These are phyloP conservation scores for Hippocampus barbouri DNA, from an alignment of 2,113 vertebrate species.

Conservation along the genomic window DNA sequence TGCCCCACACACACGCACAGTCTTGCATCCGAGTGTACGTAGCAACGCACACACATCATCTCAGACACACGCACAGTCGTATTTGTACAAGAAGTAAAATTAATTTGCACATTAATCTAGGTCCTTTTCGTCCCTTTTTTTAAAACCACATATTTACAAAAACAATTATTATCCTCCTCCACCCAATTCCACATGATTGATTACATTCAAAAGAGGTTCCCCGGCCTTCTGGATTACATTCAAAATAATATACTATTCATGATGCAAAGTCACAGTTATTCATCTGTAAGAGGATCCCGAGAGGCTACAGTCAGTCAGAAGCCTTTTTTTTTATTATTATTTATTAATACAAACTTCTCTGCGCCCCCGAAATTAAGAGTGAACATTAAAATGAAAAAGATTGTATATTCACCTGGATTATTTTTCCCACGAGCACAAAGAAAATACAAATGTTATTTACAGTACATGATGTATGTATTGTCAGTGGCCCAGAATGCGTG, in stretches of 20 bases:
- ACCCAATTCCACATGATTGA: slow-evolving; percentile 36
- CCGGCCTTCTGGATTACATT: slow-evolving; percentile 66
- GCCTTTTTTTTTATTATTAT: slow-evolving; percentile 12
- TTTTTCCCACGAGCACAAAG: slow-evolving; percentile 62
- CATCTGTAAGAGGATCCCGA: slow-evolving; percentile 66
- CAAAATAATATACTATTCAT: slow-evolving; percentile 79
- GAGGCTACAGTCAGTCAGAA: slow-evolving; percentile 64
- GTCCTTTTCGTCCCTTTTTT: slow-evolving; percentile 51
- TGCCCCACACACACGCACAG: slow-evolving; percentile 67
- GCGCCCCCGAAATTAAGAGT: slow-evolving; percentile 45
- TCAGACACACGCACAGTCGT: slow-evolving; percentile 44
- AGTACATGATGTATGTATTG: slow-evolving; percentile 64
- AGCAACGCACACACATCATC: slow-evolving; percentile 61
- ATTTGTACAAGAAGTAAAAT: slow-evolving; percentile 61
- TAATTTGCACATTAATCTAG: slow-evolving; percentile 64
- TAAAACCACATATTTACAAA: slow-evolving; percentile 61
- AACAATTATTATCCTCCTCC: slow-evolving; percentile 10
- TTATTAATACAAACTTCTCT: slow-evolving; percentile 51
- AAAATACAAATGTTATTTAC: slow-evolving; percentile 71
- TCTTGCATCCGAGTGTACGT: slow-evolving; percentile 21
- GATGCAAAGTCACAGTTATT: slow-evolving; percentile 85
- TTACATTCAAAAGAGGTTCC: slow-evolving; percentile 72
- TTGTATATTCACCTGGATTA: slow-evolving; percentile 63
- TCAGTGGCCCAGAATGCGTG: slow-evolving; percentile 69
- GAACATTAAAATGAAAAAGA: slow-evolving; percentile 32